Evolutionary conservation across 2,113 vertebrate species (phyloP).

Genomic region (Heterochromis multidens): DNA sequence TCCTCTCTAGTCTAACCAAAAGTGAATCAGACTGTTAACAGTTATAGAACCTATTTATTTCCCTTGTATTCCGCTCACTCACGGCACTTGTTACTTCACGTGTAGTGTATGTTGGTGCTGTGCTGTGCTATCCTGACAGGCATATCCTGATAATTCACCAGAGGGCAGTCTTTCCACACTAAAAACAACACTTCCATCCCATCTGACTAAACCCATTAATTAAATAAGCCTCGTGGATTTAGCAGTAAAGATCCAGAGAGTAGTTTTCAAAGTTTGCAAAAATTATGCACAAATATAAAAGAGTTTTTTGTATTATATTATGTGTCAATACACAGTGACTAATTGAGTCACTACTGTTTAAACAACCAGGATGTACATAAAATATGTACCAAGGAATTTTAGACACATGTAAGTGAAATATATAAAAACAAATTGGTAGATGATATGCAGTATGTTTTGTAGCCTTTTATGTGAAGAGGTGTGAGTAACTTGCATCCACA

Average conservation of each 20-base stretch:
- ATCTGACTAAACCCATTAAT: background rate
- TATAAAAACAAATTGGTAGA: background rate
- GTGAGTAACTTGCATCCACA: background rate
- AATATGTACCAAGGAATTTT: fast-evolving
- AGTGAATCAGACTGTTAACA: background rate
- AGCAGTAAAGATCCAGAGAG: background rate
- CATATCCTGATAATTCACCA: slow-evolving; percentile 43
- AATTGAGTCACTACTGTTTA: background rate
- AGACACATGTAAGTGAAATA: background rate
- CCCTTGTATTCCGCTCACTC: background rate
- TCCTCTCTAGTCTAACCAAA: too few species aligned
- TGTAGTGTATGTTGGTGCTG: fast-evolving
- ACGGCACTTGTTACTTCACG: background rate
- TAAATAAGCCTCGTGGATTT: background rate
- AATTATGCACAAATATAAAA: background rate
- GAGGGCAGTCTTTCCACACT: slow-evolving; percentile 72
- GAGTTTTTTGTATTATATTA: too few species aligned
- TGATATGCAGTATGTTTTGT: background rate
- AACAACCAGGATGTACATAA: background rate
- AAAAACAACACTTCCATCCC: background rate
- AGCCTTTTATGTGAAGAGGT: background rate
- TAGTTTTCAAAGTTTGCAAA: background rate
- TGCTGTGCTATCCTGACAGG: background rate
- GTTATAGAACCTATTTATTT: background rate
- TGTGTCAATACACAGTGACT: background rate